A percentile compares a stretch with the other conserved stretches of the same genome.
These are phyloP conservation scores for Drosophila paulistorum DNA, from an alignment of 1,140 invertebrate genomes.

Conservation along the genomic window DNA sequence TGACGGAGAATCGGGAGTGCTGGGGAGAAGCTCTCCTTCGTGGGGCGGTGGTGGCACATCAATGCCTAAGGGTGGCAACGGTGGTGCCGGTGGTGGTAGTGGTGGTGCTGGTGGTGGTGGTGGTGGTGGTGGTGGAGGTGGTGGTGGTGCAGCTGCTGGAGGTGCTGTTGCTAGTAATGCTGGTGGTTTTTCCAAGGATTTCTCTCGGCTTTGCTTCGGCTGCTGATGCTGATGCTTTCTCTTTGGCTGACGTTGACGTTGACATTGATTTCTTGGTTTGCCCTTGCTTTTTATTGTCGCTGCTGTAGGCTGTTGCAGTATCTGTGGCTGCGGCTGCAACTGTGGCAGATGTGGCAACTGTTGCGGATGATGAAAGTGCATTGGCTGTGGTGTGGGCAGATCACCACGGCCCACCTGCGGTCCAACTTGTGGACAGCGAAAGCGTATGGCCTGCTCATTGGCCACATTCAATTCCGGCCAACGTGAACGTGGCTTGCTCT, in stretches of 20 bases:
- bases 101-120: constrained; percentile 6
- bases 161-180: constrained; percentile 20
- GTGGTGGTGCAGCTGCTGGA: background rate
- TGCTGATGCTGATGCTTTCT: constrained; percentile 14
- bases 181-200: constrained; percentile 1
- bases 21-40: constrained; percentile 28
- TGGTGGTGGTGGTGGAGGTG: constrained; percentile 23
- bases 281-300: constrained; percentile 21
- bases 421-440: constrained; percentile 79
- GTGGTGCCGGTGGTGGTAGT: background rate
- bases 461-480: constrained; percentile 68
- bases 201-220: constrained; percentile 15
- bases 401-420: constrained; percentile 70
- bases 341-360: constrained; percentile 47
- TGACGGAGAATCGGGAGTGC: constrained; percentile 75
- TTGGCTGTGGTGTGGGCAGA: constrained; percentile 63
- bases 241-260: constrained; percentile 2
- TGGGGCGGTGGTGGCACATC: constrained; percentile 7
- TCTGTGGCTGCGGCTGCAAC: background rate
- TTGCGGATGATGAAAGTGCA: constrained; percentile 79
- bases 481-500: constrained; percentile 14
- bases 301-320: constrained; percentile 11
- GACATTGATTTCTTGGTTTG: background rate
- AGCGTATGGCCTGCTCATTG: constrained; percentile 77
- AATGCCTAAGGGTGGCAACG: constrained; percentile 29